phyloP scores from a whole-genome alignment of 2,113 vertebrate genomes.

The Prolemur simus region DNA sequence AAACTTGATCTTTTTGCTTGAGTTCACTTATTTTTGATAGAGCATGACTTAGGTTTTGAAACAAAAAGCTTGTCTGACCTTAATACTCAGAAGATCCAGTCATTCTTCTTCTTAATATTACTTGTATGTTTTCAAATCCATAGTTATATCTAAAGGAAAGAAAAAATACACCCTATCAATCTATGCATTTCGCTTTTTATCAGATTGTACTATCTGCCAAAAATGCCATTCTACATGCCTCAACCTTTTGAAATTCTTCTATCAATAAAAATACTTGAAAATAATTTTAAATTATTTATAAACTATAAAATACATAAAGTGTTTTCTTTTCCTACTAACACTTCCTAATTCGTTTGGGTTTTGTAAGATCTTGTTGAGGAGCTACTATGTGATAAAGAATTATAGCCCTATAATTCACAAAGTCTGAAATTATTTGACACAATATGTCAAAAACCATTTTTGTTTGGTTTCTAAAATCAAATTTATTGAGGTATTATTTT shows the following conservation, averaged over 20 bases:
- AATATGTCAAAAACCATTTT: not conserved
- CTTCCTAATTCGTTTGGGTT: not conserved
- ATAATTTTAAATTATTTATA: not conserved
- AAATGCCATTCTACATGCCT: not conserved
- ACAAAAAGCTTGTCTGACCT: not conserved
- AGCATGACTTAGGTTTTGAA: not conserved
- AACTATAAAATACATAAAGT: not conserved
- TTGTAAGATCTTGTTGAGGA: not conserved
- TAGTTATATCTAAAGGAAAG: not conserved
- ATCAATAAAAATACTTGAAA: not conserved
- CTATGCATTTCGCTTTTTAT: not conserved
- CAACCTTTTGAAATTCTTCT: not conserved
- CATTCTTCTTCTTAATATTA: not conserved
- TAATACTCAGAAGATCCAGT: not conserved
- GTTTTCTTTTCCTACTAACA: not conserved
- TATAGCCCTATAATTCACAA: not conserved
- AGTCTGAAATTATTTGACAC: not conserved
- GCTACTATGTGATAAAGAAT: not conserved
- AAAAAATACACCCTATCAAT: not conserved
- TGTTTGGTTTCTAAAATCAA: not conserved
- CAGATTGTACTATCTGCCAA: not conserved
- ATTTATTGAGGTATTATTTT: not conserved
- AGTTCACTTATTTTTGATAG: slow-evolving; percentile 17
- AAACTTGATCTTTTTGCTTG: not conserved
- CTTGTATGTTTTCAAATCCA: not conserved